These are phyloP conservation scores for Pantala flavescens DNA, from an alignment of 1,140 invertebrate genomes.

Conservation along the genomic window DNA sequence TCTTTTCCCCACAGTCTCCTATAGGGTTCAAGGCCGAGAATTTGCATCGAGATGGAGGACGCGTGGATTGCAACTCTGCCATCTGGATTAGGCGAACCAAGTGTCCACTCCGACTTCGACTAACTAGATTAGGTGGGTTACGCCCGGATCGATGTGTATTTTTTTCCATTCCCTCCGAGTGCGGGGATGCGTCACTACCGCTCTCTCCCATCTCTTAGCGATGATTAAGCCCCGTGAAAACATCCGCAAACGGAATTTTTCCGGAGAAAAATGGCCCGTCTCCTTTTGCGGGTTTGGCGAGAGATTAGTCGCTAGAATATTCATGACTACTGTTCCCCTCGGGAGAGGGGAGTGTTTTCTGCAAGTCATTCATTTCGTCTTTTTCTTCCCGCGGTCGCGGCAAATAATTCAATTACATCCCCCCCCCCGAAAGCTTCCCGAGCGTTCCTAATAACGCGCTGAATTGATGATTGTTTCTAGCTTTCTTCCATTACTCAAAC, in stretches of 20 bases:
- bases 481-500: not conserved
- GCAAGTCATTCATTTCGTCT: constrained; percentile 1
- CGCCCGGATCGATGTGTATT: no score
- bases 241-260: no score
- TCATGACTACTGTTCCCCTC: not conserved
- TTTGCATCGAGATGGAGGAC: not conserved
- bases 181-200: no score
- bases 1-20: not conserved
- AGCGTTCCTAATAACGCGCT: not conserved
- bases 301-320: not conserved
- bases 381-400: not conserved
- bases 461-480: not conserved
- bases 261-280: not conserved
- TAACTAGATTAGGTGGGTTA: no score
- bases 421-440: not conserved
- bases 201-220: no score
- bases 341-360: not conserved
- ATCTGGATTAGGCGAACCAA: no score
- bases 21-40: not conserved
- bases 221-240: no score
- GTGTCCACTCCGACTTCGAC: no score
- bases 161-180: no score
- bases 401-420: not conserved
- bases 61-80: not conserved
- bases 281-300: not conserved